Evolutionary conservation across 2,113 vertebrate species (phyloP).

Genomic region (Tragelaphus scriptus): DNA sequence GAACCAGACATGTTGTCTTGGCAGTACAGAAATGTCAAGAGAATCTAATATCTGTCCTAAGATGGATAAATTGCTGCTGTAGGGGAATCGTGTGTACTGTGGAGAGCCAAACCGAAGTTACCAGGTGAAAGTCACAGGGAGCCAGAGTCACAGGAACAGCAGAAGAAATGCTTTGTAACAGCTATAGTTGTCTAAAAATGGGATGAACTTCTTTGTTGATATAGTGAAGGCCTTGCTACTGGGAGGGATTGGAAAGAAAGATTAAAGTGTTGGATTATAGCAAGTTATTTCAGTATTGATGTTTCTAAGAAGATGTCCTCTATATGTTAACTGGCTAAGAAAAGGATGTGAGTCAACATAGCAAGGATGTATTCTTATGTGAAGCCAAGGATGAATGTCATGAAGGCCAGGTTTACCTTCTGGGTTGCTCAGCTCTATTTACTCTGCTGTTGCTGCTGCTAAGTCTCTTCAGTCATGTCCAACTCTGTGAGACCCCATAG

Average conservation of each 20-base stretch:
- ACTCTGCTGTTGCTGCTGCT: no score
- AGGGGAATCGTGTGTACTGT: neutral
- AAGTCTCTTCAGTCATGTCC: no score
- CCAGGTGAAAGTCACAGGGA: neutral
- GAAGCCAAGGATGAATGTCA: neutral
- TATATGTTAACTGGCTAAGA: neutral
- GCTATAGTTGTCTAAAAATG: neutral
- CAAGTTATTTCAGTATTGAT: neutral
- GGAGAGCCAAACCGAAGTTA: neutral
- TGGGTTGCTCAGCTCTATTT: neutral
- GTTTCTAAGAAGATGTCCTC: neutral
- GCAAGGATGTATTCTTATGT: neutral
- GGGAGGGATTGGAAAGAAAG: neutral
- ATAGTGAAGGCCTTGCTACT: neutral
- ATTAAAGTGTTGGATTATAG: neutral
- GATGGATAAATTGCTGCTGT: neutral
- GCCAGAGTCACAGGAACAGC: neutral
- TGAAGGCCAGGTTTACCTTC: slow-evolving; percentile 20
- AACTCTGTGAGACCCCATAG: no score
- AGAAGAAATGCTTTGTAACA: neutral
- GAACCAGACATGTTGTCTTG: neutral
- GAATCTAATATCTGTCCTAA: neutral
- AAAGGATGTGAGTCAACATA: neutral
- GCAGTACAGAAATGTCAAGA: slow-evolving; percentile 3
- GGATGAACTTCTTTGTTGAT: neutral